Conservation (phyloP, 2,797 vertebrate genomes). For the Silurus aristotelis region DNA sequence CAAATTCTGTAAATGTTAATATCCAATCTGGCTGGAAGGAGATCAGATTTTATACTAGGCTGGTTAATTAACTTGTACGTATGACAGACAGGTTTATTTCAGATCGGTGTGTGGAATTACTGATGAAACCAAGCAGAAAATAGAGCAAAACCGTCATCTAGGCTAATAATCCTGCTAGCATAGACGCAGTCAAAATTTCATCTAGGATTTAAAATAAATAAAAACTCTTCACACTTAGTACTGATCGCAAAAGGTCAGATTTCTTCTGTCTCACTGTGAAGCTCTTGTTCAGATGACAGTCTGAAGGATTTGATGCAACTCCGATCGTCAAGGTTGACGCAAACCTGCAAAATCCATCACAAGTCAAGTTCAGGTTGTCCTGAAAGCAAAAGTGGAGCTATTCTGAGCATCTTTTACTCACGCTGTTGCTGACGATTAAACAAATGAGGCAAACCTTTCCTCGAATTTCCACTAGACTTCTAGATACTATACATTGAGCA, state of each 20-base stretch:
- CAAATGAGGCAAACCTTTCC: no score
- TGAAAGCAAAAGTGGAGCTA: neutral
- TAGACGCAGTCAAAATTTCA: neutral
- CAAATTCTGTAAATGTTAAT: no score
- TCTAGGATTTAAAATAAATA: no score
- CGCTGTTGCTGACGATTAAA: no score
- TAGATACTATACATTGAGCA: neutral
- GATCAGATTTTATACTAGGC: neutral
- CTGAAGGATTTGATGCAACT: neutral
- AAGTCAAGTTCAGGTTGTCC: neutral
- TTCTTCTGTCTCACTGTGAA: no score
- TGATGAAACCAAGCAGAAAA: neutral
- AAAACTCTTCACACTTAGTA: no score
- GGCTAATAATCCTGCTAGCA: neutral
- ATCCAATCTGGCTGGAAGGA: neutral
- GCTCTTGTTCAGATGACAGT: neutral
- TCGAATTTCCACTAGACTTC: neutral
- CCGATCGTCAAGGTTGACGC: neutral
- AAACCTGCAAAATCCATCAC: neutral
- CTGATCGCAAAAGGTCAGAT: no score
- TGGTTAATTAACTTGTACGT: neutral
- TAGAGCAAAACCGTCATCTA: neutral
- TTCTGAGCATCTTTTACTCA: neutral
- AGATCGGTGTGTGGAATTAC: neutral
- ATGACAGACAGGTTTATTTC: neutral